Evolutionary conservation across 2,797 vertebrate genomes (phyloP), one percentile per base, ranked within the genome.

Genomic region (Coilia nasus): DNA sequence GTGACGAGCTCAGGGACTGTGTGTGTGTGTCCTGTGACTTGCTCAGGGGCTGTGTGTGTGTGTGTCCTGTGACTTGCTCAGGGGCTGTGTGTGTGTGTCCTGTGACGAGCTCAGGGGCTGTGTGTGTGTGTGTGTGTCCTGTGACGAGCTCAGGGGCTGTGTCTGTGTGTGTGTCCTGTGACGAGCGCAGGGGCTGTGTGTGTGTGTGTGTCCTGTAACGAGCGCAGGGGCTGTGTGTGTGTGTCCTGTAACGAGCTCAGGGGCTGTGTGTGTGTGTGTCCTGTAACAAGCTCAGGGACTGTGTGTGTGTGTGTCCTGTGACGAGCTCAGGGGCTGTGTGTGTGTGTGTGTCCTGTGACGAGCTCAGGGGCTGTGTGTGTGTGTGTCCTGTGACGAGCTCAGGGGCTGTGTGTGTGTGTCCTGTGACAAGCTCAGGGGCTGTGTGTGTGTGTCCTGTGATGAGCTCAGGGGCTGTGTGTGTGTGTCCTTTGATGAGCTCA

Each of bases 81-180:
- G n/a, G n/a, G n/a, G n/a, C n/a, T n/a, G 86, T 84, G 31, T 81
- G 21, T 82, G 86, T 84, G 31, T 80, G 19, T 86, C 62, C 47
- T 88, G 86, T 85, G 86, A 89, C 86, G 1, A 60, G 81, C 84
- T 90, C 84, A 86, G n/a, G n/a, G n/a, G n/a, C n/a, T n/a, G n/a
- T n/a, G n/a, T n/a, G n/a, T n/a, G 86, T 84, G 31, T 81, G 21
- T 82, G 86, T 84, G 31, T 80, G 19, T 86, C 62, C 47, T 88
- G 86, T 85, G 86, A 89, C 86, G 1, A 60, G 81, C 84, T 90
- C 84, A 86, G 86, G n/a, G n/a, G n/a, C n/a, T n/a, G n/a, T n/a
- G n/a, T n/a, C n/a, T 84, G 31, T 81, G 21, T 82, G 86, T 84
- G 31, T 80, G 19, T 86, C 62, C 47, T 88, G 86, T 85, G 86